These are phyloP conservation scores for Oreotrochilus melanogaster DNA, from an alignment of 2,113 vertebrate genomes.

Conservation along the genomic window DNA sequence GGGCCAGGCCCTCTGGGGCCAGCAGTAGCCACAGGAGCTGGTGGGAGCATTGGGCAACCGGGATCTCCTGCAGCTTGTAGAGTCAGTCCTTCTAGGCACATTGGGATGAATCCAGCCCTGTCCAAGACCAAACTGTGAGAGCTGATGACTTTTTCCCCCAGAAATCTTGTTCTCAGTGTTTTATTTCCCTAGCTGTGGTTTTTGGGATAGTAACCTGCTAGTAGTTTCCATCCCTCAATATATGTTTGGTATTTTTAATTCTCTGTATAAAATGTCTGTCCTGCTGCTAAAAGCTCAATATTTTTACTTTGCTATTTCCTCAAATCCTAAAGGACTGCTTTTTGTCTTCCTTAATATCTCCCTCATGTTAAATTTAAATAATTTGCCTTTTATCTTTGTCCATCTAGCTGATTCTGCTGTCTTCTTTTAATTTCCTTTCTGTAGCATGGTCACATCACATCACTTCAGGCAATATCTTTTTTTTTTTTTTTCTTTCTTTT, in stretches of 20 bases:
- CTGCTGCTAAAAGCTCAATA: conserved; percentile 35
- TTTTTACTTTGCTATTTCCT: conserved; percentile 57
- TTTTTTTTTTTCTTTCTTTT: not conserved
- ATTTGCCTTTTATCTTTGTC: conserved; percentile 66
- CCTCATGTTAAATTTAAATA: conserved; percentile 64
- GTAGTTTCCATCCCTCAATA: not conserved
- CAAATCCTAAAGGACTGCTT: conserved; percentile 28
- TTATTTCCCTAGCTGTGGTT: not conserved
- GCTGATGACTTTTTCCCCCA: accelerated
- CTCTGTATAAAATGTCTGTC: conserved; percentile 3
- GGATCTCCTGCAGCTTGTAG: not conserved
- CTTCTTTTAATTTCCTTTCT: conserved; percentile 46
- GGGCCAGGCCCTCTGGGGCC: not conserved
- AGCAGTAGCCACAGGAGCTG: not conserved
- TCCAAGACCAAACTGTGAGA: not conserved
- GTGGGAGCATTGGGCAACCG: not conserved
- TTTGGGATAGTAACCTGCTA: not conserved
- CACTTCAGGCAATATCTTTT: not conserved
- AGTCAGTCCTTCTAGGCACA: accelerated
- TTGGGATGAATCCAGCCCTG: not conserved
- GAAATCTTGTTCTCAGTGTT: not conserved
- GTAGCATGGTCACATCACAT: not conserved
- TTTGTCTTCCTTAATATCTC: conserved; percentile 59
- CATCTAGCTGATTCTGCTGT: conserved; percentile 16
- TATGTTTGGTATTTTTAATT: conserved; percentile 15